A percentile compares a stretch with the other conserved stretches of the same genome.
Conservation (phyloP, 1,140 invertebrate genomes). For the Eumeta japonica region DNA sequence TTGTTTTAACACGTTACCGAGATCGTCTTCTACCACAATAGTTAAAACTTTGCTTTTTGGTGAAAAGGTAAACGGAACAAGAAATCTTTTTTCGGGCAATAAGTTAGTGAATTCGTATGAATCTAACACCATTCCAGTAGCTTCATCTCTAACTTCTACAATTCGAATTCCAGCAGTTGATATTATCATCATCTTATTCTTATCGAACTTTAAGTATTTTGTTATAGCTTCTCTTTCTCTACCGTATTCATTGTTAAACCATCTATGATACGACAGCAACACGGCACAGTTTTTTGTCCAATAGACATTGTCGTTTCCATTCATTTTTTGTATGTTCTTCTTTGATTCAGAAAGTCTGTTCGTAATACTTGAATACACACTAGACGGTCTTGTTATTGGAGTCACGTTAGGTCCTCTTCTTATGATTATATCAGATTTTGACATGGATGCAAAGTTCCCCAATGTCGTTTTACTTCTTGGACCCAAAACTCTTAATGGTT, state of each 20-base stretch:
- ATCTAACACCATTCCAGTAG: constrained; percentile 62
- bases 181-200: constrained; percentile 61
- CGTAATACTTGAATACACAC: constrained; percentile 49
- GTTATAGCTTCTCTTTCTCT: constrained; percentile 57
- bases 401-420: constrained; percentile 52
- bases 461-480: constrained; percentile 56
- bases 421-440: constrained; percentile 54
- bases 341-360: constrained; percentile 49
- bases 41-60: constrained; percentile 50
- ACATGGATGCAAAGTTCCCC: constrained; percentile 51
- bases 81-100: constrained; percentile 59
- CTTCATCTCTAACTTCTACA: constrained; percentile 66
- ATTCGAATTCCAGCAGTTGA: constrained; percentile 67
- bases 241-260: constrained; percentile 57
- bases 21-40: constrained; percentile 59
- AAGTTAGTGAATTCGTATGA: constrained; percentile 66
- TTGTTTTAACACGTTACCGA: constrained; percentile 60
- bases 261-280: constrained; percentile 65
- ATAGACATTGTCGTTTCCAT: constrained; percentile 59
- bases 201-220: constrained; percentile 56
- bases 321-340: constrained; percentile 42
- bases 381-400: constrained; percentile 51
- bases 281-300: constrained; percentile 69
- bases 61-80: constrained; percentile 55
- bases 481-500: constrained; percentile 46